Evolutionary conservation across 1,140 invertebrate species (phyloP), one percentile per base, ranked within the genome.

Genomic region (Heliconius melpomene): DNA sequence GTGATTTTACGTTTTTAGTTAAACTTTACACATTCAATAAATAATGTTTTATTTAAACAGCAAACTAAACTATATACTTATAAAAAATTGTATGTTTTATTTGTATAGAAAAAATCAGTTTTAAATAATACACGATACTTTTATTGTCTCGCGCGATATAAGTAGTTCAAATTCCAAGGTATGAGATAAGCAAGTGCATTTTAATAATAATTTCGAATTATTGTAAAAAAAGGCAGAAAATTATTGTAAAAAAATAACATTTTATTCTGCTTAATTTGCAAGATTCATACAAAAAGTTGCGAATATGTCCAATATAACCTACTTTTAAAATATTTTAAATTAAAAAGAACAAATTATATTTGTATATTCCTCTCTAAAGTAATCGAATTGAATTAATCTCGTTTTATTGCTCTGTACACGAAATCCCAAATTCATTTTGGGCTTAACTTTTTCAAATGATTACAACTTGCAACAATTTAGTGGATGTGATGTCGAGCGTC

Each of bases 401-500:
- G 26, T 66, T 66, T 66, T 66, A 66, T 66, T 66, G 60, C 9
- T 60, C n/a, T 66, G 26, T 29, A 66, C 26, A 66, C 60, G 85
- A 84, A 86, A 86, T 87, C 84, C 85, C 83, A 87, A 85, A 86
- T 87, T 84, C 82, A 66, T 85, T 81, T 75, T 66, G 72, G 81
- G 82, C 77, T 83, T 80, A 79, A 83, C 79, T 83, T 86, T 86
- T 88, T 90, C 85, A 90, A 92, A 90, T 89, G 84, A 90, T 90
- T 88, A 88, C 88, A 83, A 86, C 84, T 90, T 88, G 89, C 87
- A 89, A 91, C 90, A 88, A 90, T 92, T 91, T 87, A 75, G 82
- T 77, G 85, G 89, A 91, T 88, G 88, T 90, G 88, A 90, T 86
- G 89, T 86, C 76, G 84, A 50, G 85, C 82, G 81, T 83, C 84